These are phyloP conservation scores for Drosophila vallismaia DNA, from an alignment of 2,888 invertebrate species.

Conservation along the genomic window DNA sequence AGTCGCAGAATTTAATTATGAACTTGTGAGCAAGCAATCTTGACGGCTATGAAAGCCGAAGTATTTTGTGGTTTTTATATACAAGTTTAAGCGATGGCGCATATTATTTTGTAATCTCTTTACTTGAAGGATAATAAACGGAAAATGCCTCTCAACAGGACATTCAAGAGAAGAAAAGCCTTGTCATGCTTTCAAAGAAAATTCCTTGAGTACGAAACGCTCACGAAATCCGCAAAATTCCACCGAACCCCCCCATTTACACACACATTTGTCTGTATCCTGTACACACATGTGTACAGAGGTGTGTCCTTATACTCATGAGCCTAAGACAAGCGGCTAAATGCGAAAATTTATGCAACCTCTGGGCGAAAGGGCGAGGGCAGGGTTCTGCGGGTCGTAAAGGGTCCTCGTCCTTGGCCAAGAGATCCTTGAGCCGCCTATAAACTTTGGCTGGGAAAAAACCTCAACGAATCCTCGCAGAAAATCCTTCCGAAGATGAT, in stretches of 20 bases:
- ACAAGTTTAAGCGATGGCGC: no score
- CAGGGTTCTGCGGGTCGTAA: neutral
- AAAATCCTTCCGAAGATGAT: conserved; percentile 33
- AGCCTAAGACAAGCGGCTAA: conserved; percentile 47
- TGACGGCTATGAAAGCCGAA: no score
- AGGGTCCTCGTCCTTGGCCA: conserved; percentile 29
- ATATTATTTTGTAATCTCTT: no score
- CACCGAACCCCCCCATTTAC: conserved; percentile 17
- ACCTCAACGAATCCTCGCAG: conserved; percentile 10
- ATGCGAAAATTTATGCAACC: conserved; percentile 76
- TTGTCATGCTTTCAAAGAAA: conserved; percentile 56
- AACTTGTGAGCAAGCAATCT: no score
- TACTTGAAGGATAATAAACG: neutral
- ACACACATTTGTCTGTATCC: conserved; percentile 9
- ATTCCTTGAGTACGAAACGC: conserved; percentile 72
- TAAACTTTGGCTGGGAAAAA: conserved; percentile 1
- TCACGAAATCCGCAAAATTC: conserved; percentile 56
- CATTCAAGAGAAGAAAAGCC: conserved; percentile 43
- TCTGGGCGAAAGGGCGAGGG: conserved; percentile 65
- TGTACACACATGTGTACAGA: conserved; percentile 4
- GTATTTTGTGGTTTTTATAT: no score
- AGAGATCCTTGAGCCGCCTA: conserved; percentile 17
- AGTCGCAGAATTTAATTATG: no score
- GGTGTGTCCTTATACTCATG: conserved; percentile 10
- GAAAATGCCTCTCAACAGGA: conserved; percentile 13